Base-by-base conservation (phyloP, 2,888 invertebrate genomes). In the Ecliptopera silaceata region DNA sequence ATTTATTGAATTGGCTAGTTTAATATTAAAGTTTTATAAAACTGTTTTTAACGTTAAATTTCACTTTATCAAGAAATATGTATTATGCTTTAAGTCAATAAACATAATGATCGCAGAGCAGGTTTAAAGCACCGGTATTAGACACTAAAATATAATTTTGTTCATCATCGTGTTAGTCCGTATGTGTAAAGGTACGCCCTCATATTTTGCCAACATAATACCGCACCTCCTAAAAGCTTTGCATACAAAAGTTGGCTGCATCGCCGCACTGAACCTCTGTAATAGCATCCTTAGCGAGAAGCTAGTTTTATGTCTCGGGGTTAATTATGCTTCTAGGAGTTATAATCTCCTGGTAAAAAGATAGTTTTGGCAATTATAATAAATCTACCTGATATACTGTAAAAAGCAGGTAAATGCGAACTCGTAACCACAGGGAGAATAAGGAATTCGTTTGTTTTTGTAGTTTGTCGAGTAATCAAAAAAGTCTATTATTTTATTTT, bases 211-310 rank as follows among this genome's bases (percentile, higher is more conserved):
- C 66, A 52, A 68, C 68, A 76, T 76, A 74, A 77, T 69, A 69
- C 71, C 70, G 70, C 75, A 75, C 74, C 64, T 61, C 66, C 76
- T 79, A 76, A 79, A 79, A 79, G 78, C 70, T 74, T 73, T 74
- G 77, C 74, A 75, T 76, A 73, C 71, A 70, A 74, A 77, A 79
- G 68, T 77, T 58, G 54, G 45, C 48, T 55, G 61, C 61, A 59
- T 59, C 50, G 59, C 59, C 50, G 55, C 57, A 61, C 54, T 61
- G 57, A 57, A 61, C 56, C 50, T 31, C 54, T 34, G 54, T 61
- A 61, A 61, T 61, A 54, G 54, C 54, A 61, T 61, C 50, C 57
- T 61, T 59, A 59, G 59, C 54, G 39, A 39, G 49, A 41, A 57
- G 50, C 54, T 50, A 54, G 57, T 57, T 61, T 57, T 48, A 56